Base-by-base conservation (phyloP, 2,797 vertebrate genomes). In the Bovichtus diacanthus region DNA sequence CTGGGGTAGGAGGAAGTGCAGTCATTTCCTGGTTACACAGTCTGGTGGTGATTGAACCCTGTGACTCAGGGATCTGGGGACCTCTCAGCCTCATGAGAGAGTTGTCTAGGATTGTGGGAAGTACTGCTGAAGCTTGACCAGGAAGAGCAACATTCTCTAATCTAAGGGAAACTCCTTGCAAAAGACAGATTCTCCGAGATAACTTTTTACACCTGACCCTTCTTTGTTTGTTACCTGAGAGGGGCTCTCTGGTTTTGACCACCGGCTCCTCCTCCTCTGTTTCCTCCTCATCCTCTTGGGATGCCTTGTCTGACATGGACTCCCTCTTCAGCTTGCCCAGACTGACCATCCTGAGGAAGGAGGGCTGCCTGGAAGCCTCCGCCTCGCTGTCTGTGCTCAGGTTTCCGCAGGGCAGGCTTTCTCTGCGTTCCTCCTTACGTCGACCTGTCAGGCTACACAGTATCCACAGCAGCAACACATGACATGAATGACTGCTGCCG, bases 331-430 rank as follows among this genome's bases (percentile, higher is more conserved):
- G 91, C 72, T 96, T 96, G 47, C 94, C 88, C 39, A 96, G 95
- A 21, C 93, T 94, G 43, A 96, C 95, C 78, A 97, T 95, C 76
- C 92, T 94, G 81, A 98, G 94, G 89, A 97, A 97, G 18, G 96
- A 95, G 61, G 96, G 75, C 9, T 94, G 87, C 10, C 95, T 92
- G 85, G 92, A 93, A 10, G 90, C 86, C 39, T 95, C 95, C 1
- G 88, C 90, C 29, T 94, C 93, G 0, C 74, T 75, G 27, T 90
- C 90, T 16, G 46, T 61, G 46, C 67, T 88, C 77, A 94, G 85
- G 77, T 95, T 94, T 51, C 94, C 95, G 12, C 91, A 91, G 46
- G 95, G 94, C 47, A 96, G 87, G 88, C 95, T 95, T 36, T 96
- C 95, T 74, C 94, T 93, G 63, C 94, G 94, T 39, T 93, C 91